These are phyloP conservation scores for Leucozona laternaria DNA, from an alignment of 2,888 invertebrate species.

Conservation along the genomic window DNA sequence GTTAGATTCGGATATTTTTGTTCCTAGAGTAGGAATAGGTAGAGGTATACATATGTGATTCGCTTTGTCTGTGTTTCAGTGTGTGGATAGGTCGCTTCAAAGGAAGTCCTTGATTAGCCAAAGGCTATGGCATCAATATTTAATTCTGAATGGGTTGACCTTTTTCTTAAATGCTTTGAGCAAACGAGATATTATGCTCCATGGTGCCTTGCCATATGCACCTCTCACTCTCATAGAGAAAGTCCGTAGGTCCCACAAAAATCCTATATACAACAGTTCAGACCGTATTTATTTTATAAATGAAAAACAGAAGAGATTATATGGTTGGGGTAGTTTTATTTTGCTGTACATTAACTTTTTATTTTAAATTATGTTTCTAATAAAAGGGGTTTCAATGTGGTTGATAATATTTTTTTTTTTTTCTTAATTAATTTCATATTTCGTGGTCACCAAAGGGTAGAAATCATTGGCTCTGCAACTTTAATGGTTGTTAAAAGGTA, in stretches of 20 bases:
- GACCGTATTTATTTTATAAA: conserved; percentile 67
- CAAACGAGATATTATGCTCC: conserved; percentile 48
- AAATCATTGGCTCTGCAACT: neutral
- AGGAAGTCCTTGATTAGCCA: conserved; percentile 71
- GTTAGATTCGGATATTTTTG: conserved; percentile 51
- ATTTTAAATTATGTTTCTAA: conserved; percentile 23
- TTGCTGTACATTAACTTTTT: neutral
- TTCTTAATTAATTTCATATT: conserved; percentile 18
- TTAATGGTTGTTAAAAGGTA: neutral
- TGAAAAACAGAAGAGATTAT: conserved; percentile 32
- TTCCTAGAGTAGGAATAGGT: conserved; percentile 1
- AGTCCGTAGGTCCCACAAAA: conserved; percentile 13
- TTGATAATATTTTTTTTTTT: conserved; percentile 43
- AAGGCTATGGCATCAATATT: conserved; percentile 73
- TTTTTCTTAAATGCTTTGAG: conserved; percentile 74
- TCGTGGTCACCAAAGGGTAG: conserved; percentile 6
- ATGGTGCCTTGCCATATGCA: conserved; percentile 23
- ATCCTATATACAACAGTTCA: conserved; percentile 22
- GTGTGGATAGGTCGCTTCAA: conserved; percentile 44
- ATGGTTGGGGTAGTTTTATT: neutral
- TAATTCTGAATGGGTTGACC: conserved; percentile 75
- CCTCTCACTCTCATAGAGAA: conserved; percentile 7
- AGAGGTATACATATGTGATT: neutral
- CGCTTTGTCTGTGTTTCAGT: conserved; percentile 8
- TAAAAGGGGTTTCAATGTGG: conserved; percentile 43